Percentiles rank a stretch among this genome's conserved stretches.
phyloP scores from a whole-genome alignment of 2,797 vertebrate species.

The Centroberyx gerrardi region DNA sequence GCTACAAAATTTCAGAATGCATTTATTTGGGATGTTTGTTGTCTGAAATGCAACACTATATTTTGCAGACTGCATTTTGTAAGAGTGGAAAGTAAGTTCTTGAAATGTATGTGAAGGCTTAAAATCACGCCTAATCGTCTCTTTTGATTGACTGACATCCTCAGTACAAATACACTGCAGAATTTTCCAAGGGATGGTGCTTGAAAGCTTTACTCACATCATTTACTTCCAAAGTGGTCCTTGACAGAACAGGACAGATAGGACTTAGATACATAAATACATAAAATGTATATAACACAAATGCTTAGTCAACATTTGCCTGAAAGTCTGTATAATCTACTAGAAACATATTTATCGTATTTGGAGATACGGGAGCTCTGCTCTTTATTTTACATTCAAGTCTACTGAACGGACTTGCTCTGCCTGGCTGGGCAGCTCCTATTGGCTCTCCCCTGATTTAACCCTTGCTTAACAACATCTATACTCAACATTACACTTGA shows the following conservation, averaged over 20 bases:
- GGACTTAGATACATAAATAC: background rate
- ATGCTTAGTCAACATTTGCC: background rate
- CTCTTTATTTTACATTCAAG: slow-evolving; percentile 24
- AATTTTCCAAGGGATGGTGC: too few species aligned
- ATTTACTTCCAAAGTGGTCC: too few species aligned
- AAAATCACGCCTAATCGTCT: too few species aligned
- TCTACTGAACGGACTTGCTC: slow-evolving; percentile 22
- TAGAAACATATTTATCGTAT: background rate
- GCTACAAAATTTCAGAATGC: too few species aligned
- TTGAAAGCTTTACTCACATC: too few species aligned
- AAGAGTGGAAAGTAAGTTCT: too few species aligned
- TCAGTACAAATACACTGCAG: too few species aligned
- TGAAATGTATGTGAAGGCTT: too few species aligned
- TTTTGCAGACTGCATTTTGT: too few species aligned
- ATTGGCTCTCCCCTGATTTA: slow-evolving; percentile 2
- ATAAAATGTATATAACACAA: background rate
- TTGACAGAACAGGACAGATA: background rate
- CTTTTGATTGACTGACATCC: too few species aligned
- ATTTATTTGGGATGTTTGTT: too few species aligned
- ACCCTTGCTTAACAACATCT: slow-evolving; percentile 22
- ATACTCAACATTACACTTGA: background rate
- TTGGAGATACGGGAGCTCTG: background rate
- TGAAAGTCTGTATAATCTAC: background rate
- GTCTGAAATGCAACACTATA: too few species aligned
- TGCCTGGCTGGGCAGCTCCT: slow-evolving; percentile 7